Evolutionary conservation across 1,140 invertebrate genomes (phyloP).

Genomic region (Orchestia grillus): DNA sequence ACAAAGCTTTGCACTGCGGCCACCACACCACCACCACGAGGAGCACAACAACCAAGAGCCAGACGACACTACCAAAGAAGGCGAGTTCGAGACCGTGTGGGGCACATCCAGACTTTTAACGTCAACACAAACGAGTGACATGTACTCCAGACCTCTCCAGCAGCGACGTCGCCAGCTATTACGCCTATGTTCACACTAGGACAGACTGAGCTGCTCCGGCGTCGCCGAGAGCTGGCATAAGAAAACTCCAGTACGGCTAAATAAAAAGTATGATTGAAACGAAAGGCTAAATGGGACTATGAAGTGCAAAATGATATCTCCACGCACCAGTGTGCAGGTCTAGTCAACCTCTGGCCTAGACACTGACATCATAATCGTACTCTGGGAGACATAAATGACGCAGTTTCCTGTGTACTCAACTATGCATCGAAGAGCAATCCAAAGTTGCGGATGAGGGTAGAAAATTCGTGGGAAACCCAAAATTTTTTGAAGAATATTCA

Average conservation of each 20-base stretch:
- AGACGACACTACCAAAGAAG: background rate
- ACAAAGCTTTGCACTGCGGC: background rate
- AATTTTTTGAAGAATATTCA: too few species aligned
- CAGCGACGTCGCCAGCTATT: background rate
- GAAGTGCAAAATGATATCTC: background rate
- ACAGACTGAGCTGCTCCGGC: background rate
- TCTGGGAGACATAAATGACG: too few species aligned
- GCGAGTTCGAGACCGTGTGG: background rate
- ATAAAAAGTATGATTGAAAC: background rate
- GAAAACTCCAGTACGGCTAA: background rate
- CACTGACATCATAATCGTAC: too few species aligned
- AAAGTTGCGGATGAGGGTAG: too few species aligned
- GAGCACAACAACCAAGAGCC: background rate
- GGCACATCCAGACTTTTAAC: background rate
- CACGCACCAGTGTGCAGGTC: background rate
- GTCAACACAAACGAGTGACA: background rate
- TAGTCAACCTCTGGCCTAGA: too few species aligned
- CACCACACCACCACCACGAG: background rate
- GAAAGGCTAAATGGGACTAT: background rate
- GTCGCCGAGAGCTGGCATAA: too few species aligned
- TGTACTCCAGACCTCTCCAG: background rate
- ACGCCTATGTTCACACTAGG: background rate
- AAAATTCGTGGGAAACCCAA: too few species aligned
- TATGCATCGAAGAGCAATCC: too few species aligned
- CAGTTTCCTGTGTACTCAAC: too few species aligned